Conservation (phyloP, 2,888 invertebrate genomes). For the Eristalinus aeneus region DNA sequence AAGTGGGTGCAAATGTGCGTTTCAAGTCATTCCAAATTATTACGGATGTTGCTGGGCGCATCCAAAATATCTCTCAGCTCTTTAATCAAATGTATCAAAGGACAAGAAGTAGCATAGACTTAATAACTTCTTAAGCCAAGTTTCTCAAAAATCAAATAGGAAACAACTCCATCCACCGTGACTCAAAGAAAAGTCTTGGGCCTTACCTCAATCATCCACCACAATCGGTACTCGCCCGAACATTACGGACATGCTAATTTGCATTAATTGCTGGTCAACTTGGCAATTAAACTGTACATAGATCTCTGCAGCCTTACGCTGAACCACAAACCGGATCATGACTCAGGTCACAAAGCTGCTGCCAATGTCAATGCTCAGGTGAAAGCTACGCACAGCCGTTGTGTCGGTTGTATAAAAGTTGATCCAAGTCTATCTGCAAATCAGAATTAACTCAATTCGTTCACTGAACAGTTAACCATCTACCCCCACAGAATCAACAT, state of each 20-base stretch:
- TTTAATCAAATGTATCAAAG: too few relatives aligned
- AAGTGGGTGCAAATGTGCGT: too few relatives aligned
- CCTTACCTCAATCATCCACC: background rate
- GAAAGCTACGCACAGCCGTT: background rate
- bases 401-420: conserved; percentile 43
- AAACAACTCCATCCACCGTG: background rate
- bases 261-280: background rate
- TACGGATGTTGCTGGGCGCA: too few relatives aligned
- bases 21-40: too few relatives aligned
- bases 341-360: too few relatives aligned
- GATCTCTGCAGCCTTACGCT: background rate
- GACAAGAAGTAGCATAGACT: too few relatives aligned
- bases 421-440: background rate
- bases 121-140: too few relatives aligned
- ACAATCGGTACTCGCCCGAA: background rate
- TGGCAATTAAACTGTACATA: background rate
- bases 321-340: background rate
- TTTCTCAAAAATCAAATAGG: background rate
- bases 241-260: background rate
- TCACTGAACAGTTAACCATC: conserved; percentile 29
- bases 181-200: background rate
- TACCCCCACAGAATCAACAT: conserved; percentile 35
- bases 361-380: background rate
- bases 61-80: too few relatives aligned
- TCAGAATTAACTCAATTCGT: conserved; percentile 34